phyloP scores from a whole-genome alignment of 2,888 invertebrate species.

The Caenorhabditis plicata region DNA sequence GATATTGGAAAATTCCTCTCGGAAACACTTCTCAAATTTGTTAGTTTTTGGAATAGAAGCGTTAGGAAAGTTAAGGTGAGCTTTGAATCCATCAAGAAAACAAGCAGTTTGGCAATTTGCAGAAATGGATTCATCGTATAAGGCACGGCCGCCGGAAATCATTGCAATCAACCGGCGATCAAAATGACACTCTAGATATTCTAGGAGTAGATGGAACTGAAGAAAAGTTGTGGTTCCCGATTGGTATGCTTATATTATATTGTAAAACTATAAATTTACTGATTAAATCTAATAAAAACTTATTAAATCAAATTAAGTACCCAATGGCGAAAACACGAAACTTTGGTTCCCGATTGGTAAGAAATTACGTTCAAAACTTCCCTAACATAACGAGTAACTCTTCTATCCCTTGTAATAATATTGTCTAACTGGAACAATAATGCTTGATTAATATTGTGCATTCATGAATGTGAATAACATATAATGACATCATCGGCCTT shows the following conservation, averaged over 20 bases:
- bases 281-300: background rate
- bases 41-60: constrained; percentile 60
- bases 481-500: too few relatives aligned
- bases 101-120: constrained; percentile 2
- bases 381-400: too few relatives aligned
- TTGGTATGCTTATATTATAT: constrained; percentile 39
- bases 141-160: constrained; percentile 59
- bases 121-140: constrained; percentile 53
- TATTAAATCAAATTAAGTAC: constrained; percentile 17
- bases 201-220: constrained; percentile 59
- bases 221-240: constrained; percentile 66
- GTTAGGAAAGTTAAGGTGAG: constrained; percentile 54
- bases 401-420: too few relatives aligned
- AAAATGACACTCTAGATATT: constrained; percentile 55
- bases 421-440: too few relatives aligned
- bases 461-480: too few relatives aligned
- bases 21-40: constrained; percentile 64
- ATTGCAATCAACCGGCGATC: constrained; percentile 56
- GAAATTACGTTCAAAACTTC: too few relatives aligned
- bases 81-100: background rate
- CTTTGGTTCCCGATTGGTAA: constrained; percentile 45
- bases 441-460: too few relatives aligned
- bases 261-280: background rate
- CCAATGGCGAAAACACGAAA: constrained; percentile 38
- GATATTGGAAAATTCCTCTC: constrained; percentile 66